Evolutionary conservation across 2,888 invertebrate genomes (phyloP).

Genomic region (Tyria jacobaeae): DNA sequence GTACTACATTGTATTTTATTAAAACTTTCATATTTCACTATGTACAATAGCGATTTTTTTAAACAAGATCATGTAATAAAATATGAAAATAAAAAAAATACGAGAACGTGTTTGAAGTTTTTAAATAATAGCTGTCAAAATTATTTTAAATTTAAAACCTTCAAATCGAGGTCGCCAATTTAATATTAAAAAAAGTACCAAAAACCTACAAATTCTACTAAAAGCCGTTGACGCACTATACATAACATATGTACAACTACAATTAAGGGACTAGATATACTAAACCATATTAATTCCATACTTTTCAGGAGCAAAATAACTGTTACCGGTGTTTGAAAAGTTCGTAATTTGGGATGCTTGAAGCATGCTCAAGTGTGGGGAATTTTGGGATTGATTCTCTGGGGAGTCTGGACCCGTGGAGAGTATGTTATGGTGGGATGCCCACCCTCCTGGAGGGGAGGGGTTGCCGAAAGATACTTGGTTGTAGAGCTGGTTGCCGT

Average conservation of each 20-base stretch:
- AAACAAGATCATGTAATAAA: constrained; percentile 30
- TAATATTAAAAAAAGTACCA: constrained; percentile 10
- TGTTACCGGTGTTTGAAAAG: constrained; percentile 83
- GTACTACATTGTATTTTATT: constrained; percentile 62
- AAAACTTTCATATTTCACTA: constrained; percentile 49
- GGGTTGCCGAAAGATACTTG: constrained; percentile 84
- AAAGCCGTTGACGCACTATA: constrained; percentile 45
- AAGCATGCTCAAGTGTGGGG: constrained; percentile 81
- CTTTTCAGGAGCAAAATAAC: constrained; percentile 84
- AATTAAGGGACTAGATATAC: constrained; percentile 72
- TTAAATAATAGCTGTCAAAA: constrained; percentile 14
- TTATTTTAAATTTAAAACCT: constrained; percentile 18
- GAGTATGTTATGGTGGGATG: constrained; percentile 81
- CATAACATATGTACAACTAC: constrained; percentile 59
- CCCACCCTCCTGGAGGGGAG: constrained; percentile 79
- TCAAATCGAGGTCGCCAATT: constrained; percentile 5
- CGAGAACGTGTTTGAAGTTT: constrained; percentile 26
- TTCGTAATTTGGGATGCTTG: constrained; percentile 84
- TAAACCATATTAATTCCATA: constrained; percentile 86
- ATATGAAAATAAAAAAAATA: constrained; percentile 51
- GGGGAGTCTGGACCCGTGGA: constrained; percentile 80
- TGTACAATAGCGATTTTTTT: constrained; percentile 29
- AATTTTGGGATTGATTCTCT: constrained; percentile 79
- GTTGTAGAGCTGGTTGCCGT: constrained; percentile 83
- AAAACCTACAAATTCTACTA: constrained; percentile 46